Evolutionary conservation across 2,888 invertebrate genomes (phyloP), one percentile per base, ranked within the genome.

Genomic region (Mythimna pallens): DNA sequence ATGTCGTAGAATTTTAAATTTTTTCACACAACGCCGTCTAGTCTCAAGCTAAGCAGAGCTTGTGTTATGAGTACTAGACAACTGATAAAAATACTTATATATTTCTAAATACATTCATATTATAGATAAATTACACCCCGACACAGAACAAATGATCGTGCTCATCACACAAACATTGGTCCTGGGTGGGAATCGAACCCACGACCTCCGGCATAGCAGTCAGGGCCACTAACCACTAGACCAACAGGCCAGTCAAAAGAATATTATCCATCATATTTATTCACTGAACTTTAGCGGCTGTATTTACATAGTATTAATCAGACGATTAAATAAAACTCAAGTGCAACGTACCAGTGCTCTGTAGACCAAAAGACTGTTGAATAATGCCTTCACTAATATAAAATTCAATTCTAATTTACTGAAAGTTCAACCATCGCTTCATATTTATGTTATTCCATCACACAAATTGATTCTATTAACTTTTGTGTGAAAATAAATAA

Each of bases 381-480:
- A 40, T n/a, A 68, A 20, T 69, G 4, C 8, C 47, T 55, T n/a
- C 9, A 66, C 30, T n/a, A 12, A 65, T 58, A 10, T 9, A 50
- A 30, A 61, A 59, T 59, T 20, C 76, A 76, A 6, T 25, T 62
- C 6, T 22, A 64, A 64, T 73, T 36, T 63, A 5, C 70, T 58
- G 12, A 76, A 70, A 43, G 34, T 36, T 40, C 22, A 36, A 25
- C 12, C 22, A 70, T 34, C 36, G 17, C 43, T 52, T 36, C 30
- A 58, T 30, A 63, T 77, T 52, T 40, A 68, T 78, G 47, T 30
- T 10, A 40, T 62, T 22, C 55, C 57, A 79, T 79, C 52, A 22
- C 14, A 65, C 22, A 62, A 65, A 77, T 62, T 58, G 43, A 52
- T 59, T 64, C 22, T 25, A 3, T 25, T 47, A 52, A 74, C 52